These are phyloP conservation scores for Enteromius trimaculatus DNA, from an alignment of 2,797 vertebrate genomes.

Conservation along the genomic window DNA sequence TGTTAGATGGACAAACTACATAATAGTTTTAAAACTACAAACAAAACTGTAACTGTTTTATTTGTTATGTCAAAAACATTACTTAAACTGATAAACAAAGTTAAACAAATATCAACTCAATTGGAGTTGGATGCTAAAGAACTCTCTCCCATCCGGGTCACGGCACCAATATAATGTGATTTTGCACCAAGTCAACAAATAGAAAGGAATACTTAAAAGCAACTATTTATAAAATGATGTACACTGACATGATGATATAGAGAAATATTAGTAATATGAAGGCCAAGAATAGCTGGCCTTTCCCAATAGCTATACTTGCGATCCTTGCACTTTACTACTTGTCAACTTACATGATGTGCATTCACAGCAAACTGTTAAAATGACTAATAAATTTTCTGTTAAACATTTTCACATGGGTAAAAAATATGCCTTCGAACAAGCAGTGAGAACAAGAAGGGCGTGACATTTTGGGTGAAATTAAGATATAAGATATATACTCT, in stretches of 20 bases:
- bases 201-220: neutral
- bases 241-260: neutral
- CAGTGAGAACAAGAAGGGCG: too few species aligned
- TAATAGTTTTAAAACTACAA: neutral
- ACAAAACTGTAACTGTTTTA: neutral
- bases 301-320: neutral
- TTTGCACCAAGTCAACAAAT: neutral
- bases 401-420: too few species aligned
- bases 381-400: neutral
- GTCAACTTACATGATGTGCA: neutral
- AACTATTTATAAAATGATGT: neutral
- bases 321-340: neutral
- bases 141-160: neutral
- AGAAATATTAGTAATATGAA: neutral
- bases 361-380: neutral
- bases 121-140: neutral
- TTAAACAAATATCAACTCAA: too few species aligned
- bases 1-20: constrained; percentile 1
- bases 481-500: too few species aligned
- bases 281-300: neutral
- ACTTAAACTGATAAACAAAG: neutral
- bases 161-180: neutral
- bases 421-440: neutral
- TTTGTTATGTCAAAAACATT: neutral
- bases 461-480: too few species aligned